phyloP scores from a whole-genome alignment of 2,888 invertebrate genomes.

The Mimumesa dahlbomi region DNA sequence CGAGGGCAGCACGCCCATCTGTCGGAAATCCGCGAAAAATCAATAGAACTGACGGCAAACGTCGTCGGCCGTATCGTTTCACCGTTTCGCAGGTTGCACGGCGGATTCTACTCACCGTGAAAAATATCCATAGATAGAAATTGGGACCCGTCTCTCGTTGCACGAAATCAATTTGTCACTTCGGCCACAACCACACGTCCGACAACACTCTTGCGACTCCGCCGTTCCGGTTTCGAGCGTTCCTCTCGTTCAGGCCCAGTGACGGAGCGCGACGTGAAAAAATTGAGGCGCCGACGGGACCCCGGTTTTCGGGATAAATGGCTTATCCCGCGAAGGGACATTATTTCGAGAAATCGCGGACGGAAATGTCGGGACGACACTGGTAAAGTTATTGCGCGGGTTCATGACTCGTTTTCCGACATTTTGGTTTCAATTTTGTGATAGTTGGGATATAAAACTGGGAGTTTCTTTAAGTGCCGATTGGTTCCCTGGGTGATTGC shows the following conservation, averaged over 20 bases:
- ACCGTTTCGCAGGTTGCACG: background rate
- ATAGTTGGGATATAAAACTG: too few species aligned
- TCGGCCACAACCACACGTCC: constrained; percentile 71
- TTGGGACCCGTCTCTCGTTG: constrained; percentile 44
- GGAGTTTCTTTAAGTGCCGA: too few species aligned
- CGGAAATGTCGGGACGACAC: too few species aligned
- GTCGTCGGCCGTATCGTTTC: constrained; percentile 17
- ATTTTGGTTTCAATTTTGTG: too few species aligned
- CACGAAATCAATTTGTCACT: constrained; percentile 74
- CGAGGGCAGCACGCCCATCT: constrained; percentile 73
- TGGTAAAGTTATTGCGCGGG: too few species aligned
- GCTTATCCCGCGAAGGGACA: too few species aligned
- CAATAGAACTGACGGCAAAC: constrained; percentile 65
- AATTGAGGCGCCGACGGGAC: constrained; percentile 31
- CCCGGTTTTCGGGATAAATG: too few species aligned
- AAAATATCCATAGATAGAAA: constrained; percentile 69
- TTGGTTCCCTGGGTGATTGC: too few species aligned
- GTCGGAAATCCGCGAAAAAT: constrained; percentile 67
- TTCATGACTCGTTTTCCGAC: too few species aligned
- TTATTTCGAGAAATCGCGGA: too few species aligned
- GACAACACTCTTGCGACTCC: constrained; percentile 75
- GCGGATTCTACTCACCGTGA: constrained; percentile 65
- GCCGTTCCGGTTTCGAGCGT: constrained; percentile 68
- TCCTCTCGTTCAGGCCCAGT: constrained; percentile 62
- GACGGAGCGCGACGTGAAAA: constrained; percentile 33